Conservation (phyloP, 2,113 vertebrate species). For the Suricata suricatta region DNA sequence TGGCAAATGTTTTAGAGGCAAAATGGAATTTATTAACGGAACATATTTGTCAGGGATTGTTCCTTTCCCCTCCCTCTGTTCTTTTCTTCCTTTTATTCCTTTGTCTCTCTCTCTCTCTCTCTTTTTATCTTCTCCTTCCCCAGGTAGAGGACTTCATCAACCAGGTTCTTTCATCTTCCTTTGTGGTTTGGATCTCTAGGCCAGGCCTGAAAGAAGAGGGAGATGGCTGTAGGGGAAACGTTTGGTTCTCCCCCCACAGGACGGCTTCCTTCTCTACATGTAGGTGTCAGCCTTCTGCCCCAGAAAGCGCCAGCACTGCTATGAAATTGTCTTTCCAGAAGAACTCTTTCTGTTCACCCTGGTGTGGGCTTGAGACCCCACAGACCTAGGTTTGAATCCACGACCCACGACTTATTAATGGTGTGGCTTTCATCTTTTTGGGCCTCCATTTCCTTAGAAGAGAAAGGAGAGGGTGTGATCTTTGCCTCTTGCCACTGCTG, state of each 20-base stretch:
- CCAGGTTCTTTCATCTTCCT: slow-evolving; percentile 74
- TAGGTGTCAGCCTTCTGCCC: not conserved
- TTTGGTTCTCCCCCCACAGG: not conserved
- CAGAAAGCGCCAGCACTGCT: not conserved
- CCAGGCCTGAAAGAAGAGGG: not conserved
- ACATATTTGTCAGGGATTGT: slow-evolving; percentile 85
- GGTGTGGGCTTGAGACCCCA: not conserved
- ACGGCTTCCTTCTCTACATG: not conserved
- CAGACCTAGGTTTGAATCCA: not conserved
- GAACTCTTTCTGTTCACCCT: not conserved
- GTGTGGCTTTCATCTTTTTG: not conserved
- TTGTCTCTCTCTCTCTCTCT: not conserved
- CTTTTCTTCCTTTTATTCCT: not conserved
- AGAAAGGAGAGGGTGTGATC: not conserved
- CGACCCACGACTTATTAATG: not conserved
- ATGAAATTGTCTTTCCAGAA: not conserved
- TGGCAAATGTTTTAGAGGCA: slow-evolving; percentile 85
- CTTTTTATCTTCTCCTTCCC: slow-evolving; percentile 61
- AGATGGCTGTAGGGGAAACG: not conserved
- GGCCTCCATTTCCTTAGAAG: not conserved
- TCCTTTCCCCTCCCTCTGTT: slow-evolving; percentile 23
- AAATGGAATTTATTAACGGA: slow-evolving; percentile 88
- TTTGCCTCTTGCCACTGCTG: not conserved
- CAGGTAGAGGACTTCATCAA: slow-evolving; percentile 65
- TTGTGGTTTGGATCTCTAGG: slow-evolving; percentile 35